Evolutionary conservation across 2,888 invertebrate genomes (phyloP).

Genomic region (Agrenia bidenticulata): DNA sequence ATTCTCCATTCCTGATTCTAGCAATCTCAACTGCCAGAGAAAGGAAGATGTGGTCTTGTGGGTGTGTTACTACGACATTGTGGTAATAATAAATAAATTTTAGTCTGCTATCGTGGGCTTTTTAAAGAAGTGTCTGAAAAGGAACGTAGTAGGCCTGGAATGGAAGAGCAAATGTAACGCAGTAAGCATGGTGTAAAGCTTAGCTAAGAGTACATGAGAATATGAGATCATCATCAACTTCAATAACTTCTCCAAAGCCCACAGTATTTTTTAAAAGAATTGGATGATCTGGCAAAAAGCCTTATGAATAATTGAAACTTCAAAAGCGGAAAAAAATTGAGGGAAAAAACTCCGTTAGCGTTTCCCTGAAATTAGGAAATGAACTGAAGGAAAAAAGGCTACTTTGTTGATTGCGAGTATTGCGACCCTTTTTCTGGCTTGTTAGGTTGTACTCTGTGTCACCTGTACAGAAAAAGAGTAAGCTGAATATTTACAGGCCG

Average conservation of each 20-base stretch:
- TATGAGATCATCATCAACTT: slow-evolving; percentile 12
- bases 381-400: slow-evolving; percentile 32
- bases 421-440: background rate
- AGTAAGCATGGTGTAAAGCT: no score
- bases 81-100: no score
- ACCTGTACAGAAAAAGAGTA: no score
- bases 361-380: slow-evolving; percentile 25
- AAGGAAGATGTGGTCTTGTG: no score
- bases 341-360: slow-evolving; percentile 26
- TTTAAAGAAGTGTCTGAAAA: no score
- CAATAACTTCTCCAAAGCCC: background rate
- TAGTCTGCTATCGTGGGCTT: no score
- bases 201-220: no score
- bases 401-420: slow-evolving; percentile 23
- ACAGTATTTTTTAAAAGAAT: slow-evolving; percentile 11
- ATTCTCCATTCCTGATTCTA: slow-evolving; percentile 3
- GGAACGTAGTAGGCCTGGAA: no score
- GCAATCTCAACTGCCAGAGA: no score
- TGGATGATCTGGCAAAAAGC: slow-evolving; percentile 44
- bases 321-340: slow-evolving; percentile 36
- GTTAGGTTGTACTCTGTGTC: slow-evolving; percentile 9
- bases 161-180: no score
- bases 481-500: no score
- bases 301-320: slow-evolving; percentile 43
- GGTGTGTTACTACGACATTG: no score